Evolutionary conservation across 2,888 invertebrate genomes (phyloP).

Genomic region (Ichneumon xanthorius): DNA sequence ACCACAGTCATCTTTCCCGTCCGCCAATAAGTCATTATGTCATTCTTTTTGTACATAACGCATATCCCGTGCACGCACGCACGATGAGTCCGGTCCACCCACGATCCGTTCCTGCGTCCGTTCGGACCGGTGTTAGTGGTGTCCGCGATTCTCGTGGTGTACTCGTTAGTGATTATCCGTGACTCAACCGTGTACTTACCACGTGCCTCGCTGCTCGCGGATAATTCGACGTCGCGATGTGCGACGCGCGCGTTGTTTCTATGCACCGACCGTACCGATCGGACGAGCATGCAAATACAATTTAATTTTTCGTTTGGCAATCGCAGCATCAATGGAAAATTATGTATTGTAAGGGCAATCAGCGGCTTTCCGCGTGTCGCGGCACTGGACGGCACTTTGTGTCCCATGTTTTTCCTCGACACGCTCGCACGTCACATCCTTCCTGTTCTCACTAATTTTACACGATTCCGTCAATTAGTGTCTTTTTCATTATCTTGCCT

Average conservation of each 20-base stretch:
- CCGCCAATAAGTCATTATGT: slow-evolving; percentile 47
- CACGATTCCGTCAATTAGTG: no score
- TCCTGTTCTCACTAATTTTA: no score
- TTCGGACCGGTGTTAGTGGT: slow-evolving; percentile 1
- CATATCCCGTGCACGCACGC: slow-evolving; percentile 38
- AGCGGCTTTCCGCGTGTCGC: neutral
- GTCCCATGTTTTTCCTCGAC: no score
- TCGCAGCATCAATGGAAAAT: slow-evolving; percentile 20
- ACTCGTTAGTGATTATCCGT: slow-evolving; percentile 44
- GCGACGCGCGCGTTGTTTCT: neutral
- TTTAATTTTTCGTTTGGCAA: slow-evolving; percentile 19
- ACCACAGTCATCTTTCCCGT: slow-evolving; percentile 35
- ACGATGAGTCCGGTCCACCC: slow-evolving; percentile 53
- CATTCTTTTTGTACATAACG: slow-evolving; percentile 30
- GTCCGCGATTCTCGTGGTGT: slow-evolving; percentile 20
- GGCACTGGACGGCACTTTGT: no score
- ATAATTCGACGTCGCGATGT: slow-evolving; percentile 38
- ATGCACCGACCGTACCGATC: neutral
- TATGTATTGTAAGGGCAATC: neutral
- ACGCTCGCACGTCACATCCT: no score
- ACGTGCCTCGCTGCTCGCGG: slow-evolving; percentile 44
- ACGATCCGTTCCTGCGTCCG: slow-evolving; percentile 38
- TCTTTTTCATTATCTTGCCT: no score
- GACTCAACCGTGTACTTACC: slow-evolving; percentile 55
- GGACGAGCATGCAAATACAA: slow-evolving; percentile 6